A percentile compares a stretch with the other conserved stretches of the same genome.
Evolutionary conservation across 2,888 invertebrate species (phyloP).

Genomic region (Andrena bucephala): DNA sequence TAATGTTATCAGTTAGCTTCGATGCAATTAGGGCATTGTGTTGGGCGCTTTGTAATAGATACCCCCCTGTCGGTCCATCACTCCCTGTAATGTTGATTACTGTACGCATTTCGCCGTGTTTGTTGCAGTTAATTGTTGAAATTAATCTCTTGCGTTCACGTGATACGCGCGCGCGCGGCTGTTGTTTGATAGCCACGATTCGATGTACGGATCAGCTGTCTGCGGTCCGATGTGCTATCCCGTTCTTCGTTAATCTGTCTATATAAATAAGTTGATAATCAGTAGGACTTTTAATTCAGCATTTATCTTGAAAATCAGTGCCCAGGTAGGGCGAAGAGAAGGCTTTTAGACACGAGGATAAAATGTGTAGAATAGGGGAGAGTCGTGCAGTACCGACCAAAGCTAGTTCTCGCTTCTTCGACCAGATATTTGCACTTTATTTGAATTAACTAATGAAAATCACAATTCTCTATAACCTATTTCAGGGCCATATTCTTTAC

Average conservation of each 20-base stretch:
- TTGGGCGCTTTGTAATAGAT: constrained; percentile 34
- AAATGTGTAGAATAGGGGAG: too few relatives aligned
- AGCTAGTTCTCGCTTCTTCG: too few relatives aligned
- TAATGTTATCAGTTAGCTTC: constrained; percentile 43
- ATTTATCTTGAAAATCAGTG: too few relatives aligned
- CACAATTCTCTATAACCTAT: too few relatives aligned
- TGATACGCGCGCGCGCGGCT: constrained; percentile 20
- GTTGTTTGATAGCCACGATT: constrained; percentile 27
- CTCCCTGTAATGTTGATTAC: constrained; percentile 51
- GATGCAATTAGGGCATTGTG: constrained; percentile 52
- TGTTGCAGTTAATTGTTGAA: constrained; percentile 52
- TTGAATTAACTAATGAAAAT: too few relatives aligned
- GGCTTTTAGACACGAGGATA: too few relatives aligned
- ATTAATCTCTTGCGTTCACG: constrained; percentile 44
- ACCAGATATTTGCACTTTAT: too few relatives aligned
- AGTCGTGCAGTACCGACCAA: too few relatives aligned
- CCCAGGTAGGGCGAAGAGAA: too few relatives aligned
- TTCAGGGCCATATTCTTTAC: too few relatives aligned
- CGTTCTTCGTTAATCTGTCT: not conserved
- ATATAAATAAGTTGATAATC: too few relatives aligned
- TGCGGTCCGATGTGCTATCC: not conserved
- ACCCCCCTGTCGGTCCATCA: constrained; percentile 28
- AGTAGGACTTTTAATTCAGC: too few relatives aligned
- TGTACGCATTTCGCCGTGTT: constrained; percentile 42
- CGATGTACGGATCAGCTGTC: constrained; percentile 21